These are phyloP conservation scores for Tortricodes alternella DNA, from an alignment of 2,888 invertebrate species.

Conservation along the genomic window DNA sequence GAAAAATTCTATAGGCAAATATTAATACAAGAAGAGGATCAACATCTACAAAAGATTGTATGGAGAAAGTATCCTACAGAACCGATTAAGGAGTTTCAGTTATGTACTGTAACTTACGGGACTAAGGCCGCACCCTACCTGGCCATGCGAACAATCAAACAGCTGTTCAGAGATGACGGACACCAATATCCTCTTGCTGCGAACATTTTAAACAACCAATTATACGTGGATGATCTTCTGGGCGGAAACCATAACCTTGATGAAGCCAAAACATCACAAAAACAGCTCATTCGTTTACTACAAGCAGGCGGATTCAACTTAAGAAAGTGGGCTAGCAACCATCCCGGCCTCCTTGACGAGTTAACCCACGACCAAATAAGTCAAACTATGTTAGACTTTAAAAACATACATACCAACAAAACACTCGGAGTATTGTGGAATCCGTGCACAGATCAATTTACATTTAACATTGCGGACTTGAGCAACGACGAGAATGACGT, in stretches of 20 bases:
- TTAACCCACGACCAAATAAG: background rate
- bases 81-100: background rate
- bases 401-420: constrained; percentile 1
- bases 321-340: constrained; percentile 1
- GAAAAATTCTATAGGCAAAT: constrained; percentile 5
- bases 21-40: background rate
- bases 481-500: background rate
- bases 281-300: background rate
- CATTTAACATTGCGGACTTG: background rate
- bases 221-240: constrained; percentile 2
- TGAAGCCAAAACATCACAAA: background rate
- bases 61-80: background rate
- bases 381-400: constrained; percentile 15
- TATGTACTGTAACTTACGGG: constrained; percentile 7
- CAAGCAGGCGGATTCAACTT: background rate
- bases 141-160: constrained; percentile 3
- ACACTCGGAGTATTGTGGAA: background rate
- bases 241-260: background rate
- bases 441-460: constrained; percentile 1
- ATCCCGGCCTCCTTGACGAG: background rate
- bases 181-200: background rate
- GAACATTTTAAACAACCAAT: background rate
- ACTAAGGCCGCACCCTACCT: constrained; percentile 13
- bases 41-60: constrained; percentile 1
- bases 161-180: background rate